Percentiles rank a stretch among this genome's conserved stretches.
Evolutionary conservation across 2,797 vertebrate species (phyloP).

Genomic region (Esox lucius): DNA sequence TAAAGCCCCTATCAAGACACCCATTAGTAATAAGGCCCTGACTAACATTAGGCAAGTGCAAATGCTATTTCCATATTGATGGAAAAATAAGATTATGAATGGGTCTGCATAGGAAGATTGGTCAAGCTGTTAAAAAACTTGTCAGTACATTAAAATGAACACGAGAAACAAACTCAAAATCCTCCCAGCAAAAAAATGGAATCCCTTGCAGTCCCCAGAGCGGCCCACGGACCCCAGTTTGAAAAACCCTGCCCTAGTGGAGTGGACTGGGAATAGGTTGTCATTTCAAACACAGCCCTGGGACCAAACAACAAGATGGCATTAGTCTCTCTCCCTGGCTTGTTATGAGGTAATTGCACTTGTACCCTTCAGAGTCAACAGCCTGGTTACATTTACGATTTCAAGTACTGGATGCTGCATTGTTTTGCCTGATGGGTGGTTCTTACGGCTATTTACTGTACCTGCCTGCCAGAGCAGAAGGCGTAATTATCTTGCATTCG

Average conservation of each 20-base stretch:
- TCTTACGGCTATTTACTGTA: neutral
- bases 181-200: too few species aligned
- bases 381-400: neutral
- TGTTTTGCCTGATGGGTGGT: neutral
- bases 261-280: neutral
- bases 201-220: too few species aligned
- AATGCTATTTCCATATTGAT: too few species aligned
- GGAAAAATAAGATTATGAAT: too few species aligned
- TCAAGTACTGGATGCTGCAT: neutral
- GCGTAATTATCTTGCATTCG: neutral
- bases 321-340: neutral
- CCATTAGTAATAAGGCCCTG: too few species aligned
- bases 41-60: too few species aligned
- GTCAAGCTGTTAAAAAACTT: too few species aligned
- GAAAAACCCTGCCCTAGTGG: neutral
- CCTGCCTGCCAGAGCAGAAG: neutral
- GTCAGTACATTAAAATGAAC: too few species aligned
- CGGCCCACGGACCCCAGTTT: too few species aligned
- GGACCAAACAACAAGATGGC: constrained; percentile 1
- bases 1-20: too few species aligned
- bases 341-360: neutral
- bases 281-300: neutral
- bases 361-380: neutral
- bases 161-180: too few species aligned
- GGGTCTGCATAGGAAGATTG: too few species aligned